A percentile compares a stretch with the other conserved stretches of the same genome.
Evolutionary conservation across 2,888 invertebrate genomes (phyloP).

Genomic region (Drosophila crucigera): DNA sequence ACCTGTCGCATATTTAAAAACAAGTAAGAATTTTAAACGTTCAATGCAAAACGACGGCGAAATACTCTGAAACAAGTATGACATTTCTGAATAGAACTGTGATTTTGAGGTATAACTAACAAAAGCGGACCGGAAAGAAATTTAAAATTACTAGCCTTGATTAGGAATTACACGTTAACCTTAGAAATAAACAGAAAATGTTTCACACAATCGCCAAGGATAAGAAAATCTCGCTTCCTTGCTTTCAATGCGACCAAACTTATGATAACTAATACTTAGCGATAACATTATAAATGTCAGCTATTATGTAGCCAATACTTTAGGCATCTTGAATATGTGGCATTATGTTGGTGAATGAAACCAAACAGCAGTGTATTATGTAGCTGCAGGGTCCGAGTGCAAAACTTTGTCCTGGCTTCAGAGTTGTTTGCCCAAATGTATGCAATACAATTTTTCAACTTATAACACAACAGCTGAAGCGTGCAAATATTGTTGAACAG

Average conservation of each 20-base stretch:
- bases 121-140: neutral
- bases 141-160: neutral
- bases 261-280: neutral
- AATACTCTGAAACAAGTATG: conserved; percentile 19
- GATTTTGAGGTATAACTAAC: neutral
- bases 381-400: conserved; percentile 17
- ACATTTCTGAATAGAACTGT: neutral
- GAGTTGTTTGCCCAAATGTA: conserved; percentile 52
- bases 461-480: conserved; percentile 58
- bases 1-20: conserved; percentile 56
- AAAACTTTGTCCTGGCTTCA: conserved; percentile 47
- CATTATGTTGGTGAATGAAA: conserved; percentile 13
- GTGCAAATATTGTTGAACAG: conserved; percentile 55
- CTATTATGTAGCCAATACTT: neutral
- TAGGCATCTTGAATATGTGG: conserved; percentile 13
- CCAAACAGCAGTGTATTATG: conserved; percentile 21
- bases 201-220: neutral
- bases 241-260: neutral
- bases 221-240: neutral
- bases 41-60: neutral
- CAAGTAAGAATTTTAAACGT: neutral
- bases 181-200: neutral
- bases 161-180: neutral
- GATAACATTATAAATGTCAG: neutral
- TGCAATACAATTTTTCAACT: conserved; percentile 64